phyloP scores from a whole-genome alignment of 1,140 invertebrate species.

The Danaus melanippus region DNA sequence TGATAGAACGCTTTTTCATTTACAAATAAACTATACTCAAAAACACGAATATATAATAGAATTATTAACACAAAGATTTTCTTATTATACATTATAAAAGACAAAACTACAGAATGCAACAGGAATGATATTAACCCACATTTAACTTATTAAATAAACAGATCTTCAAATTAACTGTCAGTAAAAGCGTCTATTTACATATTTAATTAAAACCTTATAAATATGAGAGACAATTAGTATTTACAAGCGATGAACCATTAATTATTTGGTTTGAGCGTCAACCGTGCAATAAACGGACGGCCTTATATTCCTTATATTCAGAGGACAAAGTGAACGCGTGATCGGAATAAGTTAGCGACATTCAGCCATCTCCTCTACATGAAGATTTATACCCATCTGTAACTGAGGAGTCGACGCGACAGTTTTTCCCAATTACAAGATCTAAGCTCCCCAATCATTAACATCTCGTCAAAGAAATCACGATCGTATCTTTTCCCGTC shows the following conservation, averaged over 20 bases:
- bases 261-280: constrained; percentile 60
- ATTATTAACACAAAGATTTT: too few relatives aligned
- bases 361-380: constrained; percentile 55
- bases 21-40: too few relatives aligned
- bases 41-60: too few relatives aligned
- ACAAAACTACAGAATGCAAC: too few relatives aligned
- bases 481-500: constrained; percentile 21
- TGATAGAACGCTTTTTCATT: too few relatives aligned
- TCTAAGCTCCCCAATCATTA: constrained; percentile 65
- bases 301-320: constrained; percentile 62
- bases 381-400: constrained; percentile 70
- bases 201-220: too few relatives aligned
- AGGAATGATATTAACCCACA: too few relatives aligned
- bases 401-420: constrained; percentile 66
- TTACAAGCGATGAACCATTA: constrained; percentile 39
- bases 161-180: too few relatives aligned
- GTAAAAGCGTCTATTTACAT: too few relatives aligned
- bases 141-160: too few relatives aligned
- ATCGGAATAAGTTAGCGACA: constrained; percentile 42
- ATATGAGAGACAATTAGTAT: constrained; percentile 16
- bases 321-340: constrained; percentile 56
- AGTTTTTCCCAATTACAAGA: constrained; percentile 69
- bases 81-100: too few relatives aligned
- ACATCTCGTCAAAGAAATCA: constrained; percentile 62
- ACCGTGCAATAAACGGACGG: constrained; percentile 60